phyloP scores from a whole-genome alignment of 92 coral and sea anemone species.

The Porites divaricata region DNA sequence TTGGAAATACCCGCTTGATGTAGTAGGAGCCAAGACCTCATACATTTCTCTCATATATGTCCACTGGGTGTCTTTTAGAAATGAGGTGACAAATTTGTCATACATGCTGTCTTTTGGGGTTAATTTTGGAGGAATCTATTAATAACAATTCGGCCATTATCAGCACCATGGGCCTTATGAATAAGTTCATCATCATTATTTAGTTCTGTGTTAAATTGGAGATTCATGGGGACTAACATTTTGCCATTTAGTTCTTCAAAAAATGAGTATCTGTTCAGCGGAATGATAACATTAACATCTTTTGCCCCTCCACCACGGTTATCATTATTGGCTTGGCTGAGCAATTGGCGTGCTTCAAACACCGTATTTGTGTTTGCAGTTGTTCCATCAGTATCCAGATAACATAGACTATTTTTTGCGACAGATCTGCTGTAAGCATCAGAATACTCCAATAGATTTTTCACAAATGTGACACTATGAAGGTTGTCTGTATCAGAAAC shows the following conservation, averaged over 20 bases:
- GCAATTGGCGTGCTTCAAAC: background rate
- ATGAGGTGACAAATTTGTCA: background rate
- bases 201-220: background rate
- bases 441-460: constrained; percentile 2
- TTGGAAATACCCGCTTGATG: background rate
- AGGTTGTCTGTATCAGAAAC: constrained; percentile 12
- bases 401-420: constrained; percentile 10
- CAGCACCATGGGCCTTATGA: background rate
- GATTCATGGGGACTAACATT: constrained; percentile 23
- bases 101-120: constrained; percentile 9
- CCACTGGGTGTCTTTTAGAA: constrained; percentile 17
- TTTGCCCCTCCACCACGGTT: background rate
- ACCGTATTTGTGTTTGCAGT: background rate
- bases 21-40: background rate
- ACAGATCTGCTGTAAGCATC: background rate
- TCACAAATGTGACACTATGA: background rate
- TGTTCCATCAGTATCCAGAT: background rate
- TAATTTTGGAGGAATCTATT: constrained; percentile 15
- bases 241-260: constrained; percentile 31
- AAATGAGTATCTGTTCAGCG: constrained; percentile 41
- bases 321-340: background rate
- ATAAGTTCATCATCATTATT: constrained; percentile 23
- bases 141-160: constrained; percentile 15
- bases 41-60: constrained; percentile 21
- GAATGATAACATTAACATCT: background rate